Evolutionary conservation across 2,888 invertebrate species (phyloP).

Genomic region (Cantharis lateralis): DNA sequence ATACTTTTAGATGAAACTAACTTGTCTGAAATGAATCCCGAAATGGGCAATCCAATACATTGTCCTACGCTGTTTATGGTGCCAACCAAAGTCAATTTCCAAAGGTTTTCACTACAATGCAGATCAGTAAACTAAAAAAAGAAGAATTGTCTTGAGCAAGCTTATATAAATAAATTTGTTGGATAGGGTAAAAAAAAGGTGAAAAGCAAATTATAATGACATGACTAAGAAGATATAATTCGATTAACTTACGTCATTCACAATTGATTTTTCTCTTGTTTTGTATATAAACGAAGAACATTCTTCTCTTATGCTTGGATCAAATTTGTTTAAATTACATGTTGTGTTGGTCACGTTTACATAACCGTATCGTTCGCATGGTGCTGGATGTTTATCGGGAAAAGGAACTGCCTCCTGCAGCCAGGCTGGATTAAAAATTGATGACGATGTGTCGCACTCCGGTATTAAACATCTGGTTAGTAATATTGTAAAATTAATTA

Average conservation of each 20-base stretch:
- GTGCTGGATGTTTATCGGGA: constrained; percentile 39
- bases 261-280: constrained; percentile 45
- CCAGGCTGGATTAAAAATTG: constrained; percentile 46
- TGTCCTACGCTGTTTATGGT: background rate
- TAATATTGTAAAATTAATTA: too few species aligned
- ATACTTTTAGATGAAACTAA: constrained; percentile 46
- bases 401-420: constrained; percentile 49
- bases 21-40: constrained; percentile 69
- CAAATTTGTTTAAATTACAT: constrained; percentile 38
- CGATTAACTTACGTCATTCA: constrained; percentile 46
- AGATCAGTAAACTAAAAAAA: constrained; percentile 63
- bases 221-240: too few species aligned
- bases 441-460: constrained; percentile 49
- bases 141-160: too few species aligned
- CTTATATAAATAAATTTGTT: too few species aligned
- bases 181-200: too few species aligned
- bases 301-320: constrained; percentile 33
- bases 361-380: constrained; percentile 36
- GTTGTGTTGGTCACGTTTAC: constrained; percentile 27
- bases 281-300: constrained; percentile 48
- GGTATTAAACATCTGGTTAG: constrained; percentile 21
- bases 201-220: too few species aligned
- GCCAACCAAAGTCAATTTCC: constrained; percentile 61
- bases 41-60: constrained; percentile 52
- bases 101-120: constrained; percentile 67